Conservation (phyloP, 2,113 vertebrate species). For the Perccottus glenii region DNA sequence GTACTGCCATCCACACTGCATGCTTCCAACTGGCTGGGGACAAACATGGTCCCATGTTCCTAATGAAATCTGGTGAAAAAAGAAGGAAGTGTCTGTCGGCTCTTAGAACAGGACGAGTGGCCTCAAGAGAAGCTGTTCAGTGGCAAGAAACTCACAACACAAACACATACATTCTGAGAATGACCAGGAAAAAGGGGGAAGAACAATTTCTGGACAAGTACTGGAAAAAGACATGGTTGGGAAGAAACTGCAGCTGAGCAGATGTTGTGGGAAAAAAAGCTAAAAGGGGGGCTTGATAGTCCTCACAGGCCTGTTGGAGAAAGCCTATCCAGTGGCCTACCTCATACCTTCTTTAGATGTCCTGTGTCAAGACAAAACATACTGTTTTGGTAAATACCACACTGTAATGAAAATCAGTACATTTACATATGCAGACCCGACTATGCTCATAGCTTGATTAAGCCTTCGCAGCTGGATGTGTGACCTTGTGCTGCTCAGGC, state of each 20-base stretch:
- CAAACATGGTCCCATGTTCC: conserved; percentile 50
- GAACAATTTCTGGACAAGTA: background rate
- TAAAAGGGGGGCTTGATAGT: conserved; percentile 42
- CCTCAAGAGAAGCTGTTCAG: conserved; percentile 42
- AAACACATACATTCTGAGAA: conserved; percentile 17
- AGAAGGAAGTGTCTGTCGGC: conserved; percentile 52
- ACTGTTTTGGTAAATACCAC: background rate
- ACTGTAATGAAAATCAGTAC: background rate
- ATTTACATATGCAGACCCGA: too few relatives aligned
- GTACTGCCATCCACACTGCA: conserved; percentile 28
- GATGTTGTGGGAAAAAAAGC: conserved; percentile 32
- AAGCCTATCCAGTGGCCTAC: conserved; percentile 15
- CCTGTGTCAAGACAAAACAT: background rate
- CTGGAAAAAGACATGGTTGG: background rate
- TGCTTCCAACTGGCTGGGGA: conserved; percentile 43
- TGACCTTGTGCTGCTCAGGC: too few relatives aligned
- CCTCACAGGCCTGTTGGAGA: conserved; percentile 17
- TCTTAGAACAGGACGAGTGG: conserved; percentile 56
- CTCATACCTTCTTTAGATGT: background rate
- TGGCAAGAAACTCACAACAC: conserved; percentile 9
- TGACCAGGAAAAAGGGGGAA: background rate
- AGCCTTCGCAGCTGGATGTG: too few relatives aligned
- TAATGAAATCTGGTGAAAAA: conserved; percentile 63
- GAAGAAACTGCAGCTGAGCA: conserved; percentile 46
- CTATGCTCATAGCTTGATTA: too few relatives aligned